Evolutionary conservation across 2,888 invertebrate species (phyloP).

Genomic region (Beris morrisii): DNA sequence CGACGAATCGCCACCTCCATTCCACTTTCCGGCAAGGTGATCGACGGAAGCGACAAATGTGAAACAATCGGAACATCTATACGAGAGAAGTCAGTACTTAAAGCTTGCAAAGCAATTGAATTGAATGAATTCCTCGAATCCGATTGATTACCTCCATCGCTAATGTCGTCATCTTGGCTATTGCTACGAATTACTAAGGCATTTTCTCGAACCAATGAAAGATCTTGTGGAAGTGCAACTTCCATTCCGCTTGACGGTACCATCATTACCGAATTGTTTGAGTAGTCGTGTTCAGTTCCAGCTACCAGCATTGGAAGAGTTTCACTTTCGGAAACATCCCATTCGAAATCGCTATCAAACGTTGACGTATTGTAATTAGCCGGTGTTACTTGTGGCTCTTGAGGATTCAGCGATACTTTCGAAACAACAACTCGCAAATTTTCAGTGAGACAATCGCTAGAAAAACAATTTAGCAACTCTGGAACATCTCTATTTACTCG

Average conservation of each 20-base stretch:
- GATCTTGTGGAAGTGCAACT: conserved; percentile 56
- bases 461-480: conserved; percentile 65
- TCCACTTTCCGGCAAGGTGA: conserved; percentile 51
- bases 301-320: conserved; percentile 55
- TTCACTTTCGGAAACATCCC: conserved; percentile 71
- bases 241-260: conserved; percentile 51
- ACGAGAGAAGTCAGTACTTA: conserved; percentile 33
- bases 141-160: conserved; percentile 46
- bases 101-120: conserved; percentile 46
- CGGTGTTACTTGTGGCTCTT: conserved; percentile 62
- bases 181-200: conserved; percentile 51
- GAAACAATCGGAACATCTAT: conserved; percentile 37
- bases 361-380: conserved; percentile 60
- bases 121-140: conserved; percentile 31
- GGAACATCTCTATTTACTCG: conserved; percentile 51
- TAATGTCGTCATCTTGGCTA: conserved; percentile 47
- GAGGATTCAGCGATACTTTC: conserved; percentile 62
- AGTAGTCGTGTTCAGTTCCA: conserved; percentile 40
- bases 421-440: conserved; percentile 73
- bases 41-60: conserved; percentile 51
- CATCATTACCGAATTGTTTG: conserved; percentile 42
- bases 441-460: conserved; percentile 72
- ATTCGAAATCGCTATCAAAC: conserved; percentile 75
- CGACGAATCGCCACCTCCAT: conserved; percentile 56
- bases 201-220: conserved; percentile 55